Evolutionary conservation across 53 echinoderm and acorn worm genomes (phyloP), one percentile per base, ranked within the genome.

Genomic region (Antedon mediterranea): DNA sequence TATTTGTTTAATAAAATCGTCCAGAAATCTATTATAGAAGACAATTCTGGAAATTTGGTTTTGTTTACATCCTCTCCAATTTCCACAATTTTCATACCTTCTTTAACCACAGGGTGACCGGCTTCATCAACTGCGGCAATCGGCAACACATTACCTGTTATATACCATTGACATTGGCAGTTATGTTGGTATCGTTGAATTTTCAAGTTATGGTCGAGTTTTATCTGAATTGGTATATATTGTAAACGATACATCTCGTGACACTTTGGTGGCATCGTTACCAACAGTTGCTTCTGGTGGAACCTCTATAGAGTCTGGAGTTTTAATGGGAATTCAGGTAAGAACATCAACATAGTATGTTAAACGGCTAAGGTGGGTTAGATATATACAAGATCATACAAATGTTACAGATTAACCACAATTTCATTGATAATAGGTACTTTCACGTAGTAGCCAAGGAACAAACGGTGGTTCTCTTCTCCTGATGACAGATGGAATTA

Each of bases 401-500:
- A n/a, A n/a, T n/a, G n/a, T n/a, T n/a, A n/a, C n/a, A n/a, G n/a
- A n/a, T n/a, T n/a, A n/a, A n/a, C n/a, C n/a, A n/a, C n/a, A n/a
- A n/a, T n/a, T n/a, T n/a, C n/a, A n/a, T n/a, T n/a, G n/a, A n/a
- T n/a, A n/a, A n/a, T n/a, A n/a, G n/a, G n/a, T n/a, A n/a, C n/a
- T n/a, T n/a, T n/a, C n/a, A n/a, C n/a, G n/a, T n/a, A n/a, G n/a
- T n/a, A n/a, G n/a, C n/a, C n/a, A n/a, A n/a, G n/a, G n/a, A n/a
- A n/a, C 85, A 0, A 73, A 78, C 5, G 85, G 87, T 28, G 90
- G 87, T 31, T 78, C 78, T 31, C 82, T 90, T 30, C 79, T 90
- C 71, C 73, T 90, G 0, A 44, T 90, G 33, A 90, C 82, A 31
- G 90, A 90, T 43, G 90, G 90, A 33, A 57, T 78, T 41, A 82